Conservation (phyloP, 2,797 vertebrate species). For the Allobates femoralis region DNA sequence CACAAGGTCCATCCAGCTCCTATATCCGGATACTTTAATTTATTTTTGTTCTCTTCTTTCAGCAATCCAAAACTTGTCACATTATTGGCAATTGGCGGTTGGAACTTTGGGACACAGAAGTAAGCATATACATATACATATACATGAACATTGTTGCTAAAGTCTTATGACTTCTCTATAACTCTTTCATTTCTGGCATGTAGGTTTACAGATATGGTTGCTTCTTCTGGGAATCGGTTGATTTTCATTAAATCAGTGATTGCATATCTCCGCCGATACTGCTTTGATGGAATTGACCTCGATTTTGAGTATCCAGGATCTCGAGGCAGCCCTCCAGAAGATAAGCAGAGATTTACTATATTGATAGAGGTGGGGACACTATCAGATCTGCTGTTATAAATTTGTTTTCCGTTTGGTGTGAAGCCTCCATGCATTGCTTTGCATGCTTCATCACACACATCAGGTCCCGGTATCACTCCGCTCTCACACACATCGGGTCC, state of each 20-base stretch:
- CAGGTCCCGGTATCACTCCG: too few species aligned
- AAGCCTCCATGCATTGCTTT: too few species aligned
- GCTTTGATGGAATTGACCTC: constrained; percentile 85
- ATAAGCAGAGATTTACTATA: constrained; percentile 78
- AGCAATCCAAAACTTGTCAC: constrained; percentile 81
- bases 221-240: constrained; percentile 73
- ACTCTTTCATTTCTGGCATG: background rate
- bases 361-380: constrained; percentile 75
- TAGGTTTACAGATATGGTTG: constrained; percentile 84
- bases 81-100: constrained; percentile 81
- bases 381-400: background rate
- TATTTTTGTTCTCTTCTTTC: background rate
- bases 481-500: too few species aligned
- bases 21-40: background rate
- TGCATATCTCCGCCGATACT: constrained; percentile 77
- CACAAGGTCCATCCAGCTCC: background rate
- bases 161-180: background rate
- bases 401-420: background rate
- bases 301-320: constrained; percentile 85
- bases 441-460: too few species aligned
- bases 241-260: constrained; percentile 81
- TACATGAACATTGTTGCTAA: background rate
- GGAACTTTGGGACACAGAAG: constrained; percentile 82
- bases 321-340: constrained; percentile 77
- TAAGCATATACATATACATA: constrained; percentile 69